These are phyloP conservation scores for Phymorhynchus buccinoides DNA, from an alignment of 1,140 invertebrate species.

Conservation along the genomic window DNA sequence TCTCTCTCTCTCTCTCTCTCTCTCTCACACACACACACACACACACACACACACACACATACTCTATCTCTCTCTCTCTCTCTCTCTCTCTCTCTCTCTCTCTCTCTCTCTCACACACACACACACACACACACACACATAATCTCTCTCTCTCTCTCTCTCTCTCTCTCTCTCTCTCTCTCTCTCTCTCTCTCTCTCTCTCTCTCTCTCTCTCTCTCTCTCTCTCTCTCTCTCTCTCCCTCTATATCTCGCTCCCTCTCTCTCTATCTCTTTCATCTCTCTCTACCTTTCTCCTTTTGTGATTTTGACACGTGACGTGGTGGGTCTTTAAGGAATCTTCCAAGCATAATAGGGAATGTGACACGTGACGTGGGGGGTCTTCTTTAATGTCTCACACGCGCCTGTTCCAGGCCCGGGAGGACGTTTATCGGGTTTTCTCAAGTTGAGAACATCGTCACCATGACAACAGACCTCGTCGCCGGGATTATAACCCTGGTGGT, in stretches of 20 bases:
- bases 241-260: too few species aligned
- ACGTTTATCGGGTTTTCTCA: neutral
- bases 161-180: neutral
- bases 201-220: conserved; percentile 22
- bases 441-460: neutral
- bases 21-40: too few species aligned
- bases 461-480: conserved; percentile 22
- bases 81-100: neutral
- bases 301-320: neutral
- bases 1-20: too few species aligned
- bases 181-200: neutral
- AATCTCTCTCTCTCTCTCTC: neutral
- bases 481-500: conserved; percentile 44
- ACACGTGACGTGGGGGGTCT: neutral
- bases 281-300: neutral
- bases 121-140: neutral
- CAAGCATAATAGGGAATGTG: neutral
- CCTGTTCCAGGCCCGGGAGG: too few species aligned
- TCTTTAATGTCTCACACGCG: neutral
- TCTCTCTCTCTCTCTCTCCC: conserved; percentile 4
- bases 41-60: too few species aligned
- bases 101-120: neutral
- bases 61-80: neutral
- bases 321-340: neutral
- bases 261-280: too few species aligned